Conservation (phyloP, 2,888 invertebrate genomes). For the Pocota personata region DNA sequence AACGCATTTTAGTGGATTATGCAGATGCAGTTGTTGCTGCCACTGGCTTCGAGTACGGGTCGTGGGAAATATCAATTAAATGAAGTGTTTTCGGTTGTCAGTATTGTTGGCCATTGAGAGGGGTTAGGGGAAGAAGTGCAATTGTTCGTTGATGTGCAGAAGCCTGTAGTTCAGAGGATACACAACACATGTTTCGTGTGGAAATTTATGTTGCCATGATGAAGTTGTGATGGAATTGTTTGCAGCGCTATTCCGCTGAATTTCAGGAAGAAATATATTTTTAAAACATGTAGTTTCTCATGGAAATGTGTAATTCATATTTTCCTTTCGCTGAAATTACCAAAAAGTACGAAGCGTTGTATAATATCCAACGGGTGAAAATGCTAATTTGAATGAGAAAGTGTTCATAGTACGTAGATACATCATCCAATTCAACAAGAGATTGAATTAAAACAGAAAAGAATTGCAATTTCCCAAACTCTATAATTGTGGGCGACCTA, state of each 20-base stretch:
- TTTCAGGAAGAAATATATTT: too few relatives aligned
- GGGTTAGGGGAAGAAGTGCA: neutral
- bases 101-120: neutral
- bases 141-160: constrained; percentile 11
- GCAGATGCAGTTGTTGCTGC: constrained; percentile 59
- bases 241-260: neutral
- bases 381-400: too few relatives aligned
- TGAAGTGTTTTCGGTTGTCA: constrained; percentile 55
- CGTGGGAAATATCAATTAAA: constrained; percentile 62
- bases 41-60: neutral
- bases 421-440: too few relatives aligned
- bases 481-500: too few relatives aligned
- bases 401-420: too few relatives aligned
- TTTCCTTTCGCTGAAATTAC: too few relatives aligned
- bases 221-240: neutral
- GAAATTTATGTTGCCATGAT: neutral
- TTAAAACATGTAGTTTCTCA: too few relatives aligned
- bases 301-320: too few relatives aligned
- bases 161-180: constrained; percentile 19
- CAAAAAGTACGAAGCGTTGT: too few relatives aligned
- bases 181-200: constrained; percentile 48
- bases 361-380: too few relatives aligned
- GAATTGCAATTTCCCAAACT: too few relatives aligned
- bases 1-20: constrained; percentile 71
- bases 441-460: too few relatives aligned